phyloP scores from a whole-genome alignment of 2,888 invertebrate species.

The Hartigia nigra region DNA sequence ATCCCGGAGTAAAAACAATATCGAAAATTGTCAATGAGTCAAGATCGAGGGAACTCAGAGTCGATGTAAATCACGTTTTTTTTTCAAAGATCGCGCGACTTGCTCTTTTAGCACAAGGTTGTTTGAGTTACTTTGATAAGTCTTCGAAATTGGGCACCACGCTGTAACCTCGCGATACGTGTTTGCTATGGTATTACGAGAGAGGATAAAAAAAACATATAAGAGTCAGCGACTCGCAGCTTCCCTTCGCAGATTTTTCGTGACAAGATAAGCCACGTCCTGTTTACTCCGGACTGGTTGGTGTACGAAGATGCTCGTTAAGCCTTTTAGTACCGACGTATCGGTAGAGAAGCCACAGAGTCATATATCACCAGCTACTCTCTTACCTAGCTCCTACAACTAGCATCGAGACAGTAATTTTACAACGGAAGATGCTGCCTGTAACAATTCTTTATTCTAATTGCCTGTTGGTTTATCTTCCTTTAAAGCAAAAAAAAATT shows the following conservation, averaged over 20 bases:
- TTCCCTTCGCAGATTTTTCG: conserved; percentile 62
- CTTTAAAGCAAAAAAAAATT: too few relatives aligned
- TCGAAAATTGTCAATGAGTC: background rate
- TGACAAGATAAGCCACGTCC: conserved; percentile 66
- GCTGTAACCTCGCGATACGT: conserved; percentile 27
- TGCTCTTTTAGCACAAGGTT: background rate
- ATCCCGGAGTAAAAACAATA: background rate
- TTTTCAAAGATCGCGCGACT: background rate
- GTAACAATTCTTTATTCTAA: conserved; percentile 7
- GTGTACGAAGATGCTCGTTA: conserved; percentile 64
- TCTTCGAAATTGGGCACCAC: background rate
- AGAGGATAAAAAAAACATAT: conserved; percentile 29
- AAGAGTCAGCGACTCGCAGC: conserved; percentile 38
- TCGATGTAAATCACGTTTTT: background rate
- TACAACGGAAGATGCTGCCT: conserved; percentile 32
- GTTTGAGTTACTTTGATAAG: background rate
- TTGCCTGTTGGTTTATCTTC: background rate
- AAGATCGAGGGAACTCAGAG: background rate
- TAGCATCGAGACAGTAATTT: conserved; percentile 42
- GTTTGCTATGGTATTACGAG: conserved; percentile 44
- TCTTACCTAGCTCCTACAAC: conserved; percentile 17
- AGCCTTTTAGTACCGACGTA: conserved; percentile 63
- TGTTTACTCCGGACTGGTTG: conserved; percentile 53
- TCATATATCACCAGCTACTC: conserved; percentile 54
- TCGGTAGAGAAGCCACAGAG: conserved; percentile 57